A percentile compares a stretch with the other conserved stretches of the same genome.
Conservation (phyloP, 2,797 vertebrate species). For the Pteronotus mesoamericanus region DNA sequence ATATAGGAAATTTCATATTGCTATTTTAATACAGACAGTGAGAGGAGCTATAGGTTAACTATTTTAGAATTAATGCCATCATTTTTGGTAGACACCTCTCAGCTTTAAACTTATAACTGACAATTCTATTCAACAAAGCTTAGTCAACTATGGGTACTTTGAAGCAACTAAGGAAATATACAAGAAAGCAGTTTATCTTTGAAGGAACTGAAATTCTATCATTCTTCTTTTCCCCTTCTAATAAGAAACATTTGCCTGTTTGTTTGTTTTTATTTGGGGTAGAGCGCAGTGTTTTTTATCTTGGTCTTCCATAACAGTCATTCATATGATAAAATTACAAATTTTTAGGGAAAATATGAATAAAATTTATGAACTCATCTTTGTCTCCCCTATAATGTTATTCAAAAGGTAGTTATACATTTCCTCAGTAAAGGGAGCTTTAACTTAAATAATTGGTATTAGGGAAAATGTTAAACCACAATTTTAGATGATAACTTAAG, state of each 20-base stretch:
- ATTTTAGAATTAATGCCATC: neutral
- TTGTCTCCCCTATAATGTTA: neutral
- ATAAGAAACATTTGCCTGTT: neutral
- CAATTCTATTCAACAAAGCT: neutral
- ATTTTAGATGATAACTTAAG: neutral
- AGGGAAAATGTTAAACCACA: neutral
- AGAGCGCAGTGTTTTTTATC: neutral
- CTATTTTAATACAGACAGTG: neutral
- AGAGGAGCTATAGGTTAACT: neutral
- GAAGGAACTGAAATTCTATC: neutral
- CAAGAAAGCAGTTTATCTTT: neutral
- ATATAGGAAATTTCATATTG: neutral
- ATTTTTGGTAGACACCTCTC: neutral
- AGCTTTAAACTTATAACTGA: conserved; percentile 1
- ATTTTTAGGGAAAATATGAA: neutral
- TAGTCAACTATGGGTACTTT: neutral
- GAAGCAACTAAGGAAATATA: neutral
- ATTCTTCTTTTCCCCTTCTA: neutral
- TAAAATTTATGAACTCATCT: neutral
- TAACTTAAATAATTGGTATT: neutral
- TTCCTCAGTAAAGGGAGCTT: neutral
- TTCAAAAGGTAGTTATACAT: neutral
- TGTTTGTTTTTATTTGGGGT: neutral
- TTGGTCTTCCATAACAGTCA: neutral
- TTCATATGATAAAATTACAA: neutral